Conservation (phyloP, 2,888 invertebrate species). For the Omphaloscelis lunosa region DNA sequence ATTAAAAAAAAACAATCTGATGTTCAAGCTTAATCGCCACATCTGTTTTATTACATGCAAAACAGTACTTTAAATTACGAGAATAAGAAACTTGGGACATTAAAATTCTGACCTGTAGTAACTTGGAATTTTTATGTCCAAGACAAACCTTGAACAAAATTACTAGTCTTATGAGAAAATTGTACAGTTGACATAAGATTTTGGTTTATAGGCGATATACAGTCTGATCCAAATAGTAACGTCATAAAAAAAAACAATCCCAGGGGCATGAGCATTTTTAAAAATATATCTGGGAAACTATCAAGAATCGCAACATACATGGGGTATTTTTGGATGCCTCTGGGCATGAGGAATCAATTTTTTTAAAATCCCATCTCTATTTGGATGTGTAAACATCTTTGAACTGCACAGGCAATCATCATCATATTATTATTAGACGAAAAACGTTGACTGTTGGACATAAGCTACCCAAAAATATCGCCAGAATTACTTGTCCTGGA, state of each 20-base stretch:
- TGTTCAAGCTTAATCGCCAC: not conserved
- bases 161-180: slow-evolving; percentile 4
- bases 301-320: no score
- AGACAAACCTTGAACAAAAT: slow-evolving; percentile 36
- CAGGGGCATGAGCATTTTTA: no score
- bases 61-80: slow-evolving; percentile 12
- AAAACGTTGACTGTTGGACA: not conserved
- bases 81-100: slow-evolving; percentile 14
- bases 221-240: no score
- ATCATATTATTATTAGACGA: not conserved
- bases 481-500: not conserved
- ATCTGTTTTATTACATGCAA: slow-evolving; percentile 7
- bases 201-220: not conserved
- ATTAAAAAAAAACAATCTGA: slow-evolving; percentile 14
- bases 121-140: slow-evolving; percentile 33
- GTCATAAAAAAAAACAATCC: no score
- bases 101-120: slow-evolving; percentile 10
- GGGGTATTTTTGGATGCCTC: no score
- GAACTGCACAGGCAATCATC: not conserved
- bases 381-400: no score
- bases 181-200: not conserved
- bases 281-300: no score
- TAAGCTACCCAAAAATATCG: not conserved
- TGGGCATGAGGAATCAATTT: no score
- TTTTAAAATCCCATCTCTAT: no score